phyloP scores from a whole-genome alignment of 2,888 invertebrate genomes.

The Seira ritae region DNA sequence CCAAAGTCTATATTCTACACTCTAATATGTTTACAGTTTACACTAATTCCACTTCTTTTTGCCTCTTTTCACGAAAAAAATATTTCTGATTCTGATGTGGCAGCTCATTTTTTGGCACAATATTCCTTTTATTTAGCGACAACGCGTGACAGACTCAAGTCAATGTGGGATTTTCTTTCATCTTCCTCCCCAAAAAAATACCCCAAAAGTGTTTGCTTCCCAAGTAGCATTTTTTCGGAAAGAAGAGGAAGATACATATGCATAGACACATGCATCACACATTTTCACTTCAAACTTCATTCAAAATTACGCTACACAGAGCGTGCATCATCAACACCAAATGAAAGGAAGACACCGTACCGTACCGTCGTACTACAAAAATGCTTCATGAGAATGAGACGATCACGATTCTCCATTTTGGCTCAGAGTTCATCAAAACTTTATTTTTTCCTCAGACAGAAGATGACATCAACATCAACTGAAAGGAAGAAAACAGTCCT shows the following conservation, averaged over 20 bases:
- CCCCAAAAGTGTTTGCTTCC: slow-evolving; percentile 27
- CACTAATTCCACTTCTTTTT: no score
- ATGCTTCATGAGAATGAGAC: not conserved
- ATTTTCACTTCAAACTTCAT: slow-evolving; percentile 28
- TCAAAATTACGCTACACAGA: not conserved
- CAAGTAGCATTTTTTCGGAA: not conserved
- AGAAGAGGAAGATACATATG: slow-evolving; percentile 27
- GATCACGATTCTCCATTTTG: slow-evolving; percentile 29
- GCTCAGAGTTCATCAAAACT: slow-evolving; percentile 55
- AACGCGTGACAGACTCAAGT: slow-evolving; percentile 67
- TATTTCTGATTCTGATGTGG: slow-evolving; percentile 20
- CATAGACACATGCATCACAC: slow-evolving; percentile 51
- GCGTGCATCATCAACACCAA: not conserved
- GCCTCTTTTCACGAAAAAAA: no score
- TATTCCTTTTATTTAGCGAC: slow-evolving; percentile 65
- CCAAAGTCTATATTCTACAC: no score
- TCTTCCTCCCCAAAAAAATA: slow-evolving; percentile 30
- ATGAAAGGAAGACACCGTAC: slow-evolving; percentile 1
- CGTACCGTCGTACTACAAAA: not conserved
- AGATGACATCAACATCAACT: slow-evolving; percentile 12
- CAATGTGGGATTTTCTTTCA: slow-evolving; percentile 55
- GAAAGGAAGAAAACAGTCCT: not conserved
- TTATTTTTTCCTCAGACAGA: slow-evolving; percentile 30
- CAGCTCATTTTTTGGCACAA: slow-evolving; percentile 70
- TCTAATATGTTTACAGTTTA: no score